A percentile compares a stretch with the other conserved stretches of the same genome.
These are phyloP conservation scores for Pinna nobilis DNA, from an alignment of 1,140 invertebrate species.

Conservation along the genomic window DNA sequence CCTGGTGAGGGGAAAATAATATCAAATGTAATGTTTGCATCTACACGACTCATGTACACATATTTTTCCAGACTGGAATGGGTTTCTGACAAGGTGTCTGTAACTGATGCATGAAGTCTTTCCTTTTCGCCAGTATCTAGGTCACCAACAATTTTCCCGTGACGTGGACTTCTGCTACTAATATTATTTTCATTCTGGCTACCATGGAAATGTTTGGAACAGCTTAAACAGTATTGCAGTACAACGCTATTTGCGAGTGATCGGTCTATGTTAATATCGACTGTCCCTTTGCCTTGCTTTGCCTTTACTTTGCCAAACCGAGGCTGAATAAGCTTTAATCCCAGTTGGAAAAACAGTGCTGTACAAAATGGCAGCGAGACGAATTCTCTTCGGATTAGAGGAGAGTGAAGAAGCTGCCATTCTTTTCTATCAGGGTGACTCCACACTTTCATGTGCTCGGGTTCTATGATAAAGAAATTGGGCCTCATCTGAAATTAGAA, in stretches of 20 bases:
- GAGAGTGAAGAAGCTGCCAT: slow-evolving; percentile 25
- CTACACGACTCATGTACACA: slow-evolving; percentile 33
- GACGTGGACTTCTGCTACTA: not conserved
- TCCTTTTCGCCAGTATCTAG: not conserved
- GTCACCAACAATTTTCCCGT: not conserved
- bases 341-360: slow-evolving; percentile 25
- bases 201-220: slow-evolving; percentile 9
- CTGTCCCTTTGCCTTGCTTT: not conserved
- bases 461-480: slow-evolving; percentile 27
- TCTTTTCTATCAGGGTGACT: slow-evolving; percentile 14
- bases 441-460: slow-evolving; percentile 28
- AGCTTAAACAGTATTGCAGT: slow-evolving; percentile 4
- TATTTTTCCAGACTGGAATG: slow-evolving; percentile 18
- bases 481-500: slow-evolving; percentile 24
- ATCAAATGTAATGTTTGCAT: slow-evolving; percentile 24
- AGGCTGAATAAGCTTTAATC: slow-evolving; percentile 20
- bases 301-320: slow-evolving; percentile 20
- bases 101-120: not conserved
- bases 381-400: slow-evolving; percentile 15
- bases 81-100: not conserved
- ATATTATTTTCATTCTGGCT: not conserved
- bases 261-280: slow-evolving; percentile 19
- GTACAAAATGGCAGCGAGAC: slow-evolving; percentile 16
- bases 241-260: slow-evolving; percentile 9
- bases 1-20: slow-evolving; percentile 15